Percentiles rank a stretch among this genome's conserved stretches.
Evolutionary conservation across 2,888 invertebrate genomes (phyloP).

Genomic region (Habrosyne pyritoides): DNA sequence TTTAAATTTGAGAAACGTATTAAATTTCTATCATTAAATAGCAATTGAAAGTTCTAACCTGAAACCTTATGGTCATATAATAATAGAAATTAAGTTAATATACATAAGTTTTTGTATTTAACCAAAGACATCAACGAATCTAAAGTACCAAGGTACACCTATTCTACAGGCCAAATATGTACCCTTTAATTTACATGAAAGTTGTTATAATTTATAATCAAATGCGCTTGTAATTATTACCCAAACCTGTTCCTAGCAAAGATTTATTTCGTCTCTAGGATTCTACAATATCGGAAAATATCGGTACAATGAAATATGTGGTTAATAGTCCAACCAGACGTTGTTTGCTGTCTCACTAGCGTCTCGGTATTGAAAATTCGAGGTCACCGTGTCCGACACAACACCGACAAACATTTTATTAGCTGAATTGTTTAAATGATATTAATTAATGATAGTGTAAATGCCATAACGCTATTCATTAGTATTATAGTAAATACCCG

Average conservation of each 20-base stretch:
- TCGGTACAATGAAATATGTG: background rate
- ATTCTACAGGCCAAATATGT: too few species aligned
- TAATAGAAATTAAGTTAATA: too few species aligned
- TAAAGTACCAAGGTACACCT: too few species aligned
- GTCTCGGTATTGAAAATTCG: background rate
- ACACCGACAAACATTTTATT: constrained; percentile 12
- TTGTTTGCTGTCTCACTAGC: background rate
- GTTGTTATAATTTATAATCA: background rate
- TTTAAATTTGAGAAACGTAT: too few species aligned
- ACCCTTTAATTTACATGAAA: background rate
- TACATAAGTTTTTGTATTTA: too few species aligned
- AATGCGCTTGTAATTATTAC: background rate
- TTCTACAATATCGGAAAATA: background rate
- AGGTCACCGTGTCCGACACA: background rate
- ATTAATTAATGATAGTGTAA: constrained; percentile 11
- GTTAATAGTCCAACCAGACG: background rate
- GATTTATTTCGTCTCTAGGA: background rate
- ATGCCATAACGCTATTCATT: background rate
- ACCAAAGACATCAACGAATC: too few species aligned
- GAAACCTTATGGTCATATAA: too few species aligned
- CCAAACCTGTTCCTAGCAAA: background rate
- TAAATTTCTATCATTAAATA: too few species aligned
- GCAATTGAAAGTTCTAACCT: too few species aligned
- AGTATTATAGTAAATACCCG: background rate
- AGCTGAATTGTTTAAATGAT: constrained; percentile 26